phyloP scores from a whole-genome alignment of 1,140 invertebrate species.

The Drosophila triauraria region DNA sequence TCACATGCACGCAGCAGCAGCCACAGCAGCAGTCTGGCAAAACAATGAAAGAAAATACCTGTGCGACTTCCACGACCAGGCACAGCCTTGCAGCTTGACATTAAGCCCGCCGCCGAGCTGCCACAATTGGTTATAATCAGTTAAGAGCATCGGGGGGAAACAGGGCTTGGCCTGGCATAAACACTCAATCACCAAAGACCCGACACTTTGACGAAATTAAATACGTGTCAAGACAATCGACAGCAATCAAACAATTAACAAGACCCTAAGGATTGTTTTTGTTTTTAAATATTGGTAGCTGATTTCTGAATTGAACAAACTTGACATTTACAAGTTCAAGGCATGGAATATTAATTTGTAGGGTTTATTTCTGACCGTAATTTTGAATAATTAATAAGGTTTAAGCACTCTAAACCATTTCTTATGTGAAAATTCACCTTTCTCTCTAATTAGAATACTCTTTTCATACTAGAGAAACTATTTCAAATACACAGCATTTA shows the following conservation, averaged over 20 bases:
- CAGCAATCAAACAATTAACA: slow-evolving; percentile 35
- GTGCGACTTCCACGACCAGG: slow-evolving; percentile 29
- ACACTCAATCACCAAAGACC: slow-evolving; percentile 28
- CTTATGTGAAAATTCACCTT: too few relatives aligned
- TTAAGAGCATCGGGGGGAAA: slow-evolving; percentile 26
- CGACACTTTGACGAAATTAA: slow-evolving; percentile 34
- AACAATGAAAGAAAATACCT: slow-evolving; percentile 66
- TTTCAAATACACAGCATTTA: too few relatives aligned
- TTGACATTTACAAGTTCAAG: slow-evolving; percentile 3
- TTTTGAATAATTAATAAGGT: background rate
- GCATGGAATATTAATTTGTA: background rate
- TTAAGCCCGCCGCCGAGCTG: slow-evolving; percentile 49
- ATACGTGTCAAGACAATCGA: slow-evolving; percentile 52
- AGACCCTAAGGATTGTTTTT: background rate
- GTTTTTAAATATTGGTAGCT: slow-evolving; percentile 4
- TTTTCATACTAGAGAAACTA: too few relatives aligned
- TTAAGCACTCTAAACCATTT: background rate
- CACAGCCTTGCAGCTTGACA: slow-evolving; percentile 71
- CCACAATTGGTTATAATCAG: slow-evolving; percentile 59
- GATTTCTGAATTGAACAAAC: slow-evolving; percentile 1
- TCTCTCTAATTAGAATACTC: too few relatives aligned
- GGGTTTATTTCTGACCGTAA: background rate
- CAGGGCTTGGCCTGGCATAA: slow-evolving; percentile 20
- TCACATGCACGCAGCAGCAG: slow-evolving; percentile 51
- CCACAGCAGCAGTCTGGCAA: background rate